A percentile compares a stretch with the other conserved stretches of the same genome.
Conservation (phyloP, 2,797 vertebrate genomes). For the Thripadectes ignobilis region DNA sequence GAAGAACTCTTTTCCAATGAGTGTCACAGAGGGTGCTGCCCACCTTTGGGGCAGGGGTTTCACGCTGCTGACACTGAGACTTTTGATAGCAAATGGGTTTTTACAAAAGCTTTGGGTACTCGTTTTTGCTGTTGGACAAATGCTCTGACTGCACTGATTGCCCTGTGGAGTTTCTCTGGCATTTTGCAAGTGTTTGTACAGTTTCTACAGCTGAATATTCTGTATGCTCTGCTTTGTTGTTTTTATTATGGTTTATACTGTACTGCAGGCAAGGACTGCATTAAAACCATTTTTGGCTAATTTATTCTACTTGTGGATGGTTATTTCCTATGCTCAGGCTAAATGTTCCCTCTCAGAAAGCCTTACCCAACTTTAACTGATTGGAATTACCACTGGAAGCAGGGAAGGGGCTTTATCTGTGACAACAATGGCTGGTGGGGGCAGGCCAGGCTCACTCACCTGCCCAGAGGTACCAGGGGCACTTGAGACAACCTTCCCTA, state of each 20-base stretch:
- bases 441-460: not conserved
- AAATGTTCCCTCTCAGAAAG: not conserved
- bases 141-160: not conserved
- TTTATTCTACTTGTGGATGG: not conserved
- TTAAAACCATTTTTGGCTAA: constrained; percentile 58
- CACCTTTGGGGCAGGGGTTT: not conserved
- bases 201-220: constrained; percentile 33
- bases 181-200: constrained; percentile 38
- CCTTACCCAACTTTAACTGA: not conserved
- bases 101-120: constrained; percentile 48
- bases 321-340: not conserved
- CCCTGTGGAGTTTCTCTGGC: not conserved
- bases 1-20: not conserved
- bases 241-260: constrained; percentile 52
- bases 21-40: not conserved
- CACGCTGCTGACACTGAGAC: not conserved
- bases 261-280: constrained; percentile 34
- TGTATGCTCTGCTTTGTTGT: not conserved
- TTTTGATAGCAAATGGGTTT: constrained; percentile 58
- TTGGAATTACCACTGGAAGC: not conserved
- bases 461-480: not conserved
- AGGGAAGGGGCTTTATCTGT: not conserved
- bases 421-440: not conserved
- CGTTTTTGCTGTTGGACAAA: not conserved
- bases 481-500: not conserved